Evolutionary conservation across 2,797 vertebrate species (phyloP).

Genomic region (Limosa lapponica): DNA sequence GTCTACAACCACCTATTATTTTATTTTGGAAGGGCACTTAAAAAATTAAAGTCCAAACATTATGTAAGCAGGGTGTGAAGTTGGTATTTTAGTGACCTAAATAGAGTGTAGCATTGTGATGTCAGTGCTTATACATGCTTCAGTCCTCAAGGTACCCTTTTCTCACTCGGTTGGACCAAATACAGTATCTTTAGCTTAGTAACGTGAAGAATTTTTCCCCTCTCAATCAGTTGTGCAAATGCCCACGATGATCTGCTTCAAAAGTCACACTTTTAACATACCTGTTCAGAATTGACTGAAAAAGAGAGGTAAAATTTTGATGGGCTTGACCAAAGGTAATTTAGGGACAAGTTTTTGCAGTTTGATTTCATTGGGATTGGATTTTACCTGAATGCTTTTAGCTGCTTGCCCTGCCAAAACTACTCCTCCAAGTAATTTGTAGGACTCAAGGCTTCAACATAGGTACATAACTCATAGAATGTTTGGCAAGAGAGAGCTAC

Average conservation of each 20-base stretch:
- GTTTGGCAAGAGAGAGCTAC: neutral
- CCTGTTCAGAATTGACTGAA: neutral
- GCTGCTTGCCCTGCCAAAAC: neutral
- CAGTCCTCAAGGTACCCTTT: neutral
- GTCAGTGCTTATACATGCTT: neutral
- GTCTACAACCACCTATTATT: neutral
- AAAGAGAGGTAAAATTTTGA: neutral
- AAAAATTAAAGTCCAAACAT: neutral
- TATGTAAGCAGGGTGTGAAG: neutral
- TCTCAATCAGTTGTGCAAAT: neutral
- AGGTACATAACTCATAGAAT: neutral
- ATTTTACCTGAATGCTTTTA: neutral
- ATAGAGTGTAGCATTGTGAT: neutral
- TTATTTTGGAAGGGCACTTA: neutral
- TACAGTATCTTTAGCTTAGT: neutral
- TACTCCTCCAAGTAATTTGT: neutral
- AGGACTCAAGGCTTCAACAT: rapidly evolving
- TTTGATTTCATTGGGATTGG: neutral
- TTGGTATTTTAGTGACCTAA: neutral
- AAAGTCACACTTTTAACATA: neutral
- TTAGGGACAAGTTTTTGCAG: neutral
- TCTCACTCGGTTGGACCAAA: neutral
- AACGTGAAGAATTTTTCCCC: neutral
- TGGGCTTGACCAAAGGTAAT: neutral
- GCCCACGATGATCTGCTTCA: neutral